Base-by-base conservation (phyloP, 2,797 vertebrate genomes). In the Chlorospingus semifuscus region DNA sequence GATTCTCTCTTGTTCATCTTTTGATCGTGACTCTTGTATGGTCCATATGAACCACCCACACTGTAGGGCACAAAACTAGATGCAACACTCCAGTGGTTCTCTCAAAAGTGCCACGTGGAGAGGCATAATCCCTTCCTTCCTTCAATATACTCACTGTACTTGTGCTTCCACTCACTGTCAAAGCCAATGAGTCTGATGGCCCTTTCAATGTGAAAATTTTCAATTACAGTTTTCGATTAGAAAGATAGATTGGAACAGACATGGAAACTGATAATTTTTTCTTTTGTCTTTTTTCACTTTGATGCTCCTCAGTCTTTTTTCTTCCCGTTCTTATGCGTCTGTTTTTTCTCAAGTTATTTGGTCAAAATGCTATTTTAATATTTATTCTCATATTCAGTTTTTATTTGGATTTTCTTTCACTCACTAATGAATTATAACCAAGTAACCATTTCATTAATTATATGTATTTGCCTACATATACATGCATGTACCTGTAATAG, bases 141-240 rank as follows among this genome's bases (percentile, higher is more conserved):
- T 64, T 26, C 16, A 46, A 3, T 21, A 32, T 5, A 27, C 30
- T 81, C 27, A 21, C 1, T 16, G 20, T 7, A 18, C 12, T 71
- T 37, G 11, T 47, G 1, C 0, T 55, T 52, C 1, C 17, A 10
- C 9, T 2, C 20, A 3, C 11, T 61, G 26, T 50, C 29, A 68
- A 11, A 42, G n/a, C 4, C 12, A 16, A 18, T 2, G 11, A 18
- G 9, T 3, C 44, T 50, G 16, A n/a, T 63, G 30, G 11, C 12
- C 7, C 1, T 46, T 49, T 66, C 20, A 17, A 27, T 0, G 0
- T 32, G 27, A 56, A 56, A 16, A 34, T 56, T 56, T 36, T 24
- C n/a, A 56, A 24, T 56, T 24, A 16, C 15, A 24, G 2, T 17
- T 56, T 56, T 56, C 0, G 0, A 36, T 36, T 50, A 50, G 7